Evolutionary conservation across 2,888 invertebrate species (phyloP), one percentile per base, ranked within the genome.

Genomic region (Cantharis flavilabris): DNA sequence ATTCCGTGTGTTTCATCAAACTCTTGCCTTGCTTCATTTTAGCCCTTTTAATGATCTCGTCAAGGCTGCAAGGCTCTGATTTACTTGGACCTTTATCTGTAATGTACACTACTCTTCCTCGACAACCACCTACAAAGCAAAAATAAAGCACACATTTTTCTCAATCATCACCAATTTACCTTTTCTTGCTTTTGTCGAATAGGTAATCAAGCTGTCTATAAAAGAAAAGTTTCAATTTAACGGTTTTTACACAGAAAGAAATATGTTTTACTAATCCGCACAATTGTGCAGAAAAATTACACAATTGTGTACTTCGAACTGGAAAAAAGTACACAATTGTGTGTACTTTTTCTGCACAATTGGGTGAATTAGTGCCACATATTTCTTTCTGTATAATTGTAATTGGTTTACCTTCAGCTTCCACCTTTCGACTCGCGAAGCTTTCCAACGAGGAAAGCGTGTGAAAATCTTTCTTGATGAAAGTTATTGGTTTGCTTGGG

Each of bases 41-140:
- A 2, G n/a, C n/a, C 7, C 49, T n/a, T 5, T 49, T 49, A 7
- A 49, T 1, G n/a, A 49, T 2, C 3, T 49, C 49, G 2, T 7
- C 7, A n/a, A 49, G 2, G 5, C 2, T 49, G n/a, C 49, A n/a
- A 49, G n/a, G n/a, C 2, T 49, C 49, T 49, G 49, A n/a, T n/a
- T n/a, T 7, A 5, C 7, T 2, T n/a, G 1, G 1, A n/a, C 2
- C 49, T n/a, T n/a, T n/a, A n/a, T 49, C n/a, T n/a, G n/a, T 0
- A n/a, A 49, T 49, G 9, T n/a, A 7, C 7, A 49, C 49, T n/a
- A n/a, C 7, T n/a, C 3, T n/a, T 9, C 9, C 5, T n/a, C n/a
- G 9, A 30, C 28, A 5, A 7, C 7, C n/a, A 49, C 9, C 49
- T 49, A n/a, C n/a, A 49, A 49, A 49, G n/a, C 1, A 49, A n/a